phyloP scores from a whole-genome alignment of 1,140 invertebrate genomes.

The Apocrypta bakeri region DNA sequence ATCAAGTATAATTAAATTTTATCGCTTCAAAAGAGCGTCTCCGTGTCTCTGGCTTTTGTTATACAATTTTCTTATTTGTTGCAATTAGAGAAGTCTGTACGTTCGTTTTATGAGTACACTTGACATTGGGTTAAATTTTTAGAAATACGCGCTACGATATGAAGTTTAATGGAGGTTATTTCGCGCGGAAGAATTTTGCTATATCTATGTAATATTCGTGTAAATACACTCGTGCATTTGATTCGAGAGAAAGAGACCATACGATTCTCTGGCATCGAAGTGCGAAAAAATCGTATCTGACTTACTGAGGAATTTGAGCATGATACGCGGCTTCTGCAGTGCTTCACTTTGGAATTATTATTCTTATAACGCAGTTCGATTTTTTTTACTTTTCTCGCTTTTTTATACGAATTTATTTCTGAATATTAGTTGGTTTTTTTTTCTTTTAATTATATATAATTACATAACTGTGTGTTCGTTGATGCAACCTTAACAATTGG shows the following conservation, averaged over 20 bases:
- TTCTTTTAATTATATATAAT: slow-evolving; percentile 26
- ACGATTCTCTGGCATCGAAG: background rate
- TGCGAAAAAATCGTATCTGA: slow-evolving; percentile 33
- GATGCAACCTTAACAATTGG: slow-evolving; percentile 36
- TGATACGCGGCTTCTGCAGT: slow-evolving; percentile 65
- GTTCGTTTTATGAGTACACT: background rate
- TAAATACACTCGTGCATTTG: background rate
- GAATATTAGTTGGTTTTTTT: slow-evolving; percentile 1
- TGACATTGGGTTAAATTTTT: background rate
- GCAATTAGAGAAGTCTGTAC: too few species aligned
- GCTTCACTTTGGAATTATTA: slow-evolving; percentile 45
- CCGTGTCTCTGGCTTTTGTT: background rate
- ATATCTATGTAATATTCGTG: slow-evolving; percentile 9
- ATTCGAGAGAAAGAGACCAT: background rate
- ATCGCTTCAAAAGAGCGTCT: background rate
- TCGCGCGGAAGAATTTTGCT: background rate
- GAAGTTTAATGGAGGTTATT: too few species aligned
- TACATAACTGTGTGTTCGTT: background rate
- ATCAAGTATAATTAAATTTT: background rate
- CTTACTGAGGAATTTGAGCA: slow-evolving; percentile 67
- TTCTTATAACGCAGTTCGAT: slow-evolving; percentile 28
- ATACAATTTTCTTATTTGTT: background rate
- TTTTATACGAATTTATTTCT: background rate
- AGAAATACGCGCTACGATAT: background rate
- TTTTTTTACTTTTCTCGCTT: background rate